phyloP scores from a whole-genome alignment of 2,113 vertebrate species.

The Triplophysa siluroides region DNA sequence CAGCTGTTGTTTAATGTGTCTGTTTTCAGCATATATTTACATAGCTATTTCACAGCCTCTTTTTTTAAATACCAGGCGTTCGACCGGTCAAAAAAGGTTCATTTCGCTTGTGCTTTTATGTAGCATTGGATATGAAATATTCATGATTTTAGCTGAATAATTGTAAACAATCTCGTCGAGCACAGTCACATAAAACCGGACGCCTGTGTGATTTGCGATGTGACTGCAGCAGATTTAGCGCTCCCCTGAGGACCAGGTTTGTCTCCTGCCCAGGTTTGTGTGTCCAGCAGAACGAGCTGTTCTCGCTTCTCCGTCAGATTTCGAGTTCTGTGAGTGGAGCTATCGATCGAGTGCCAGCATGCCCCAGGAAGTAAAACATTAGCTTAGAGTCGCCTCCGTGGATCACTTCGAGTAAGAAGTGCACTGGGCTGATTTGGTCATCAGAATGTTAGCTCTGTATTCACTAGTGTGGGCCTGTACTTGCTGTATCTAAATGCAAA shows the following conservation, averaged over 20 bases:
- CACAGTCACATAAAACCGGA: constrained; percentile 12
- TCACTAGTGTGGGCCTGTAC: not conserved
- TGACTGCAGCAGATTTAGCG: constrained; percentile 27
- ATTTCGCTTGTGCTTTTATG: too few relatives aligned
- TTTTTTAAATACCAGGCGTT: too few relatives aligned
- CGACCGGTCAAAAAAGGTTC: too few relatives aligned
- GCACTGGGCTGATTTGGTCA: constrained; percentile 30
- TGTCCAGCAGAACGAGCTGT: constrained; percentile 26
- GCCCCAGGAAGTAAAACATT: constrained; percentile 55
- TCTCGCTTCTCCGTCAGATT: constrained; percentile 38
- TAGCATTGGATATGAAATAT: not conserved
- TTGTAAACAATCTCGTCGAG: not conserved
- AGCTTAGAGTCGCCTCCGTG: constrained; percentile 47
- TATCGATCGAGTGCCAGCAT: constrained; percentile 49
- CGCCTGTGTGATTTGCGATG: not conserved
- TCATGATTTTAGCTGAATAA: constrained; percentile 4
- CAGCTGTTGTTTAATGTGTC: too few relatives aligned
- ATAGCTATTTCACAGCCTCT: too few relatives aligned
- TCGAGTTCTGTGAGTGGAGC: constrained; percentile 33
- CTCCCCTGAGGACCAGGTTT: constrained; percentile 12
- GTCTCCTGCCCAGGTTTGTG: constrained; percentile 22
- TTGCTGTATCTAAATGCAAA: not conserved
- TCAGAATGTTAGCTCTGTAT: constrained; percentile 1
- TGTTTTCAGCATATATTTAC: too few relatives aligned
- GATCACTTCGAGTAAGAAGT: constrained; percentile 43